Percentiles rank a stretch among this genome's conserved stretches.
Conservation (phyloP, 2,113 vertebrate species). For the Entosphenus tridentatus region DNA sequence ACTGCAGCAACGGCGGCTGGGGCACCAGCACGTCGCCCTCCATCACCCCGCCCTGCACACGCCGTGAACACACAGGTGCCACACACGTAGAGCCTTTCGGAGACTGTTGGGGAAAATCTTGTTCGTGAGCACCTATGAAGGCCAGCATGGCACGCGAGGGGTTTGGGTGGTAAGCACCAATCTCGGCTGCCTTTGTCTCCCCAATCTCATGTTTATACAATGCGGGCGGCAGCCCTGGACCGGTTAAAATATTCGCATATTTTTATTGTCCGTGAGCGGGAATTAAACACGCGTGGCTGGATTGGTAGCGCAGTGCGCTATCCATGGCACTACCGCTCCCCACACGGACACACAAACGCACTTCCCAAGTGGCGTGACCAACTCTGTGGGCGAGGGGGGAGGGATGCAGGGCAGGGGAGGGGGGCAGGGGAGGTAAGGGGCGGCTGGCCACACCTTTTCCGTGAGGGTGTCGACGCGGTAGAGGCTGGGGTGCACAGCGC, state of each 20-base stretch:
- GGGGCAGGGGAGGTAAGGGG: too few relatives aligned
- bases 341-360: neutral
- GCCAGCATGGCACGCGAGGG: too few relatives aligned
- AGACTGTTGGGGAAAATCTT: too few relatives aligned
- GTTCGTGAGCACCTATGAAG: too few relatives aligned
- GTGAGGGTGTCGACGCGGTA: conserved; percentile 62
- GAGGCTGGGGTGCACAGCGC: conserved; percentile 60
- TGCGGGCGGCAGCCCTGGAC: too few relatives aligned
- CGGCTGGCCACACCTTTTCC: conserved; percentile 37
- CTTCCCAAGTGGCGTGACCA: neutral
- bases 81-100: too few relatives aligned
- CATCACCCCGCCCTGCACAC: conserved; percentile 48
- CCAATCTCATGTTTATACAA: too few relatives aligned
- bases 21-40: conserved; percentile 59
- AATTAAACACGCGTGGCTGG: neutral
- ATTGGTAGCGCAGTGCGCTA: neutral
- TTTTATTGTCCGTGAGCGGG: neutral
- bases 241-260: neutral
- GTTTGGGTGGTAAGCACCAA: too few relatives aligned
- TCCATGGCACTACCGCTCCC: neutral
- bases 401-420: too few relatives aligned
- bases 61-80: too few relatives aligned
- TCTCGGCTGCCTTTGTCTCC: too few relatives aligned
- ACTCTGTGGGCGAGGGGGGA: neutral
- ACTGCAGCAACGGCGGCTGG: conserved; percentile 59